Percentiles rank a stretch among this genome's conserved stretches.
phyloP scores from a whole-genome alignment of 2,113 vertebrate species.

The Xenopus borealis region DNA sequence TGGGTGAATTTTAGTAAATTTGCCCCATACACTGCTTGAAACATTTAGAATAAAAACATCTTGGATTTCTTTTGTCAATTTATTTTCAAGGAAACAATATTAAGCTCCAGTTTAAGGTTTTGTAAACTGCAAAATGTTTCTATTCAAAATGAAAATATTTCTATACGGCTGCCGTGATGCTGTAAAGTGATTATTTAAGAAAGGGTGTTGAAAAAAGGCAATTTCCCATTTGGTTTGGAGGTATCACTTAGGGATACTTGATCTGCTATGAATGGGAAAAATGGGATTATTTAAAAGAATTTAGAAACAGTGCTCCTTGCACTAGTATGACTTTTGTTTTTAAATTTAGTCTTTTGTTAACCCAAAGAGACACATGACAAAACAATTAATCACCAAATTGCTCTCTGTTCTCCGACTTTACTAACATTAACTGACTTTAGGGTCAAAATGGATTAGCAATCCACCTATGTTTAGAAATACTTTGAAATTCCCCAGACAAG shows the following conservation, averaged over 20 bases:
- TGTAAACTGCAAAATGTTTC: not conserved
- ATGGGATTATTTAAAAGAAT: not conserved
- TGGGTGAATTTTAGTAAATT: too few species aligned
- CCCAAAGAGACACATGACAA: slow-evolving; percentile 34
- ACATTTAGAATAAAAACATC: too few species aligned
- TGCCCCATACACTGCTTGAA: too few species aligned
- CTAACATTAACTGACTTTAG: slow-evolving; percentile 35
- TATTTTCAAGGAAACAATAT: too few species aligned
- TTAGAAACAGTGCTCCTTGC: slow-evolving; percentile 7
- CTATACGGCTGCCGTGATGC: not conserved
- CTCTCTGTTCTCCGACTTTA: slow-evolving; percentile 15
- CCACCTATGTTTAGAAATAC: slow-evolving; percentile 17
- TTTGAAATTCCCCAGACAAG: slow-evolving; percentile 8
- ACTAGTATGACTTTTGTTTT: slow-evolving; percentile 15
- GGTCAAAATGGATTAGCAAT: slow-evolving; percentile 22
- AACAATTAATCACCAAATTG: slow-evolving; percentile 34
- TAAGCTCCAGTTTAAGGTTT: not conserved
- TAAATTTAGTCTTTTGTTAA: slow-evolving; percentile 14
- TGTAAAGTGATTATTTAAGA: not conserved
- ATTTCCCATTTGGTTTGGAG: slow-evolving; percentile 12
- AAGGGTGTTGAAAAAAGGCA: slow-evolving; percentile 6
- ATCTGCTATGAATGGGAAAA: not conserved
- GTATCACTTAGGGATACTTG: not conserved
- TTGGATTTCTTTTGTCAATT: too few species aligned
- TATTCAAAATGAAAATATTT: not conserved